Conservation (phyloP, 30 jellyfish, hydroid and myxozoan genomes). For the Pseudorhiza aurosa region DNA sequence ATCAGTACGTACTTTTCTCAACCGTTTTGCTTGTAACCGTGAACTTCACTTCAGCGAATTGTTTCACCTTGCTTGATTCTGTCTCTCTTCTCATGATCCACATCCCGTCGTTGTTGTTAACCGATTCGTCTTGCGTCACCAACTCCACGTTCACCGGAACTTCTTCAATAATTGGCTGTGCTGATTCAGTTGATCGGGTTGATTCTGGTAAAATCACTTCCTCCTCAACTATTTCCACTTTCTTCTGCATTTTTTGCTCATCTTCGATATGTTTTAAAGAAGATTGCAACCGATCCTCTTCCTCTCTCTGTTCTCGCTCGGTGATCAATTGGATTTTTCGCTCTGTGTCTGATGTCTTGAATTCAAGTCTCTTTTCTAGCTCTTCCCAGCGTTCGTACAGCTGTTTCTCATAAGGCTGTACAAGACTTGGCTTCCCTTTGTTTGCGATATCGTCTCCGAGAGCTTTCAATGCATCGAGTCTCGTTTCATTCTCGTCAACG, state of each 20-base stretch:
- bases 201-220: conserved; percentile 40
- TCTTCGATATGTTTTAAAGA: conserved; percentile 58
- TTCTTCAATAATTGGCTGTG: conserved; percentile 48
- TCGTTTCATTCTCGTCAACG: conserved; percentile 79
- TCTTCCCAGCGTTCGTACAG: conserved; percentile 87
- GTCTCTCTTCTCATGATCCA: conserved; percentile 69
- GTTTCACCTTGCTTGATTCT: conserved; percentile 63
- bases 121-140: conserved; percentile 65
- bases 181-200: conserved; percentile 45
- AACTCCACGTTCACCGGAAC: conserved; percentile 60
- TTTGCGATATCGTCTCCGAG: conserved; percentile 91
- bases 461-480: conserved; percentile 73
- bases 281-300: conserved; percentile 55
- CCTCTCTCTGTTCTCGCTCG: conserved; percentile 65
- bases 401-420: conserved; percentile 82
- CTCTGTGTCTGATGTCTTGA: conserved; percentile 39
- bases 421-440: conserved; percentile 82
- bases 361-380: conserved; percentile 61
- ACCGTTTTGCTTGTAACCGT: conserved; percentile 61
- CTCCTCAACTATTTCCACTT: conserved; percentile 48
- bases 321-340: conserved; percentile 28
- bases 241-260: conserved; percentile 31
- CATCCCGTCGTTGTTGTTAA: conserved; percentile 29
- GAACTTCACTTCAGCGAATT: conserved; percentile 76
- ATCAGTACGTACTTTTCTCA: conserved; percentile 33